Evolutionary conservation across 1,140 invertebrate species (phyloP).

Genomic region (Lepidurus apus): DNA sequence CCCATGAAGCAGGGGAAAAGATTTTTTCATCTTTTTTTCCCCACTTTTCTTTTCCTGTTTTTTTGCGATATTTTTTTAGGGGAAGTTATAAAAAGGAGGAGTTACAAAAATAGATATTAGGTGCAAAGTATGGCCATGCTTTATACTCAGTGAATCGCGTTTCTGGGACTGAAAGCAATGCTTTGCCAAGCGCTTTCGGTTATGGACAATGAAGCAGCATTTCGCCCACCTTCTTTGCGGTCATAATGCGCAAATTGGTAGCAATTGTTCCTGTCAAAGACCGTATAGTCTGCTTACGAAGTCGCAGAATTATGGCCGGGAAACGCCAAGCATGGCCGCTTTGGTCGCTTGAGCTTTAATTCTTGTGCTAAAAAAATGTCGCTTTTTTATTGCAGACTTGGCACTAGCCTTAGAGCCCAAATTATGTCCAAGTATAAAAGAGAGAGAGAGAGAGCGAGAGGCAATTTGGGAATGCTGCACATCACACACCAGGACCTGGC

Average conservation of each 20-base stretch:
- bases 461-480: slow-evolving; percentile 1
- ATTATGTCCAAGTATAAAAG: not conserved
- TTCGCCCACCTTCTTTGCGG: slow-evolving; percentile 13
- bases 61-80: no score
- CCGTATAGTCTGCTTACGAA: slow-evolving; percentile 12
- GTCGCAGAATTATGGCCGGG: not conserved
- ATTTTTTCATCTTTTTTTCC: no score
- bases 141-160: not conserved
- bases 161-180: not conserved
- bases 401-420: not conserved
- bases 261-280: not conserved
- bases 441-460: not conserved
- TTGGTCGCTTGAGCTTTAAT: not conserved
- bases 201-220: not conserved
- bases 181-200: not conserved
- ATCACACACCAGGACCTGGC: slow-evolving; percentile 9
- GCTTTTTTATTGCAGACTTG: not conserved
- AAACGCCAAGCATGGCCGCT: not conserved
- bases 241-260: slow-evolving; percentile 2
- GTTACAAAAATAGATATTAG: no score
- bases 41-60: no score
- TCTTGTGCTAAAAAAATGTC: not conserved
- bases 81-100: no score
- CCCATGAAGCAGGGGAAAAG: no score
- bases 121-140: no score